phyloP scores from a whole-genome alignment of 2,113 vertebrate genomes.

The Panurus biarmicus region DNA sequence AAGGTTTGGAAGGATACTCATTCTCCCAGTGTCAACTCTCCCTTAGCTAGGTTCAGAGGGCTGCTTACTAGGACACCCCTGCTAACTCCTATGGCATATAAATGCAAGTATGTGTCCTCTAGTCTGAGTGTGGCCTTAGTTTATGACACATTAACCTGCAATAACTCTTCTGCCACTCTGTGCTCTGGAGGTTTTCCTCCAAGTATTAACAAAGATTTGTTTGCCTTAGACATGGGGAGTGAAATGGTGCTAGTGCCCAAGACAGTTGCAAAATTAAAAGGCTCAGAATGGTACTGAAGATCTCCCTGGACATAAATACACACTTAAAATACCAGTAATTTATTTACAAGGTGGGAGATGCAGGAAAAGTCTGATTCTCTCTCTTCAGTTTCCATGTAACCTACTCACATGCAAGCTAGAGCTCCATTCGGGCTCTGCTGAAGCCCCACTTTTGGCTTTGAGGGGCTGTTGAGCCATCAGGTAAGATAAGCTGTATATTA shows the following conservation, averaged over 20 bases:
- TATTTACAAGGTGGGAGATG: not conserved
- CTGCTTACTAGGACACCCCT: not conserved
- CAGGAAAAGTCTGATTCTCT: not conserved
- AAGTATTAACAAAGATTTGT: not conserved
- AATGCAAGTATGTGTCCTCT: not conserved
- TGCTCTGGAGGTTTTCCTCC: not conserved
- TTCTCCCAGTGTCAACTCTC: not conserved
- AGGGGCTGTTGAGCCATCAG: not conserved
- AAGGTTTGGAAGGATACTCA: rapidly evolving
- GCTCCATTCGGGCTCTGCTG: not conserved
- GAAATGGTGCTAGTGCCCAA: not conserved
- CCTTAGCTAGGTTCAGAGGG: not conserved
- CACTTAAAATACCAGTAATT: not conserved
- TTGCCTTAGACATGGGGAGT: not conserved
- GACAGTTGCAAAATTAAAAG: not conserved
- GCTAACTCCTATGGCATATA: not conserved
- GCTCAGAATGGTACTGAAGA: not conserved
- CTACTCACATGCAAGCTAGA: not conserved
- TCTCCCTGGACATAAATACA: not conserved
- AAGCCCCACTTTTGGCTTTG: not conserved
- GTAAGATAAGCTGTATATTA: not conserved
- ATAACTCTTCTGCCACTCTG: not conserved
- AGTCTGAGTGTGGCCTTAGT: rapidly evolving
- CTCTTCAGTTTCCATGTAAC: not conserved
- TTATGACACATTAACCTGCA: not conserved